A percentile compares a stretch with the other conserved stretches of the same genome.
These are phyloP conservation scores for Castor canadensis DNA, from an alignment of 2,113 vertebrate species.

Conservation along the genomic window DNA sequence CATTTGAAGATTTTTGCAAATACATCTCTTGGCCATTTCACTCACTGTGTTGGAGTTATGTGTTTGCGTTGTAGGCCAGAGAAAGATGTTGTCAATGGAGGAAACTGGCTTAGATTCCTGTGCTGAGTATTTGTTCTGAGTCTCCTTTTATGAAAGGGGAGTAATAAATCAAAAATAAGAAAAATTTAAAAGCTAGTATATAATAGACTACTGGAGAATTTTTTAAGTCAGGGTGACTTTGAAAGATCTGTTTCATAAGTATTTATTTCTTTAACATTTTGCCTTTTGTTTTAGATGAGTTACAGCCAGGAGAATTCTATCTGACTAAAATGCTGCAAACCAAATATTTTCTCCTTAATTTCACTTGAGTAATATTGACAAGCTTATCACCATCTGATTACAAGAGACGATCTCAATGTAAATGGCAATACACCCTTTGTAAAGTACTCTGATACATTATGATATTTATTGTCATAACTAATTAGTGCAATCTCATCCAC, in stretches of 20 bases:
- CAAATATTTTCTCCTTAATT: not conserved
- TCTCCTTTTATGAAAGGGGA: not conserved
- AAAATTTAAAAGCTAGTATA: not conserved
- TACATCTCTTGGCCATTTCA: not conserved
- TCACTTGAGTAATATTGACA: not conserved
- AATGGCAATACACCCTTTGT: not conserved
- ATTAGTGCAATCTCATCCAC: constrained; percentile 25
- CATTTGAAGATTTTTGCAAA: not conserved
- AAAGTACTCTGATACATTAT: not conserved
- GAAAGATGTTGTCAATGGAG: not conserved
- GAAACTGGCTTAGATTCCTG: not conserved
- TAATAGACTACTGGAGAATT: not conserved
- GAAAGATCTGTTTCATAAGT: not conserved
- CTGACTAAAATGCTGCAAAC: not conserved
- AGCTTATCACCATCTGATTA: not conserved
- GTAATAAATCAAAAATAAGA: not conserved
- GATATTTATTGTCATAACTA: not conserved
- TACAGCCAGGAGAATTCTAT: not conserved
- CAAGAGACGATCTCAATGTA: not conserved
- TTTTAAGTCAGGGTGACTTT: not conserved
- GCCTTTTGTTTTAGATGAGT: not conserved
- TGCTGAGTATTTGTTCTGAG: not conserved
- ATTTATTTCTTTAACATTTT: not conserved
- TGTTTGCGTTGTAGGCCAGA: not conserved
- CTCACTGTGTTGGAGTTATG: not conserved